Evolutionary conservation across 2,888 invertebrate species (phyloP).

Genomic region (Pristionchus japonicus): DNA sequence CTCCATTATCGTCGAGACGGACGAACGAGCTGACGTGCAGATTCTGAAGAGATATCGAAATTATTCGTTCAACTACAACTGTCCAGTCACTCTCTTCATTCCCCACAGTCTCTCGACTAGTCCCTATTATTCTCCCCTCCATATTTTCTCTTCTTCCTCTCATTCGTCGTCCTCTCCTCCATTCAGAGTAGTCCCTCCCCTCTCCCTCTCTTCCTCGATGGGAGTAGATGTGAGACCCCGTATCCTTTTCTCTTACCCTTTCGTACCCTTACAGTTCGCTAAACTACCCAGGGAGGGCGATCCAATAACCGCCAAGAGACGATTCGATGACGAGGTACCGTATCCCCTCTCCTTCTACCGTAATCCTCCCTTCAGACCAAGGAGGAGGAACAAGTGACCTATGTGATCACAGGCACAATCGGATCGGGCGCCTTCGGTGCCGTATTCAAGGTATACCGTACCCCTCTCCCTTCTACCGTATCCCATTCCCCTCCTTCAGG

Average conservation of each 20-base stretch:
- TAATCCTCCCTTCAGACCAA: background rate
- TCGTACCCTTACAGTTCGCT: background rate
- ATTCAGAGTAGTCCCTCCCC: background rate
- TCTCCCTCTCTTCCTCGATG: background rate
- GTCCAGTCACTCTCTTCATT: no score
- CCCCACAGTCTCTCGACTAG: no score
- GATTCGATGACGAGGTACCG: background rate
- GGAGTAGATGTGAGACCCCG: background rate
- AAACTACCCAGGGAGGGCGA: background rate
- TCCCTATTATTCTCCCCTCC: background rate
- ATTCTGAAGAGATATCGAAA: slow-evolving; percentile 55
- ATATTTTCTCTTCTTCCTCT: background rate
- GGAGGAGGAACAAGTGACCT: background rate
- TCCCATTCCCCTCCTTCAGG: background rate
- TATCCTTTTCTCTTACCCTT: background rate
- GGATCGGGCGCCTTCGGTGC: background rate
- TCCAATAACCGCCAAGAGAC: background rate
- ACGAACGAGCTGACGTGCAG: slow-evolving; percentile 57
- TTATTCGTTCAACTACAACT: no score
- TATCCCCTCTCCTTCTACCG: background rate
- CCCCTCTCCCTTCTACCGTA: no score
- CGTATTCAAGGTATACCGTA: background rate
- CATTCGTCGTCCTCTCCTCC: background rate
- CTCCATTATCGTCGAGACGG: slow-evolving; percentile 64
- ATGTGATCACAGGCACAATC: background rate